Evolutionary conservation across 2,888 invertebrate genomes (phyloP), one percentile per base, ranked within the genome.

Genomic region (Alitta virens): DNA sequence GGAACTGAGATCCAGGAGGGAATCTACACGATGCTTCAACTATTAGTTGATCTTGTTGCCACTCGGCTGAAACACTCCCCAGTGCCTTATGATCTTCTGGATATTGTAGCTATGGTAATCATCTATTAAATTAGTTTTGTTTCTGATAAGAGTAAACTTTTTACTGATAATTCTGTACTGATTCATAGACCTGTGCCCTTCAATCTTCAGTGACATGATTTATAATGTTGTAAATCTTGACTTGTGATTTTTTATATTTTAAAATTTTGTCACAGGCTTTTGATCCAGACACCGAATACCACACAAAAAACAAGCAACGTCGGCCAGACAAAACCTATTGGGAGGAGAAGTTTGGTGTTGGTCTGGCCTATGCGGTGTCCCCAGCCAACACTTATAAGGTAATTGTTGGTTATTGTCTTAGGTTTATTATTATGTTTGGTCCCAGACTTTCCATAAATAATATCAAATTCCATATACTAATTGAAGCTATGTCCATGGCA

Each of bases 1-100:
- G 78, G 78, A 33, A 71, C 76, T 27, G 84, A 85, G 66, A 83
- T 84, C 43, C 84, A 84, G 68, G 83, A 83, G 65, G 85, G 85
- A 2, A 83, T 85, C 46, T 80, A 77, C 67, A 78, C 78, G 68
- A 85, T 85, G 84, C 69, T 82, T 23, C 78, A 81, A 58, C 69
- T 84, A 49, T 74, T 84, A 51, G 72, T 84, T 38, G 83, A 84
- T 63, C 72, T 85, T 46, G 75, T 82, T 5, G 79, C 82, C 7
- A 76, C 78, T 1, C 71, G 82, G 24, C 70, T 85, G 27, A 76
- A 79, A 51, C 78, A 81, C 58, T 71, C 74, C 33, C 79, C 82
- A n/a, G 75, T 83, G 42, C 81, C 82, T 24, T 71, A 75, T 38
- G 68, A 66, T 9, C 71, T 83, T 38, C 74, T 84, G 63, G 77